Evolutionary conservation across 2,888 invertebrate species (phyloP), one percentile per base, ranked within the genome.

Genomic region (Stenodera caucasica): DNA sequence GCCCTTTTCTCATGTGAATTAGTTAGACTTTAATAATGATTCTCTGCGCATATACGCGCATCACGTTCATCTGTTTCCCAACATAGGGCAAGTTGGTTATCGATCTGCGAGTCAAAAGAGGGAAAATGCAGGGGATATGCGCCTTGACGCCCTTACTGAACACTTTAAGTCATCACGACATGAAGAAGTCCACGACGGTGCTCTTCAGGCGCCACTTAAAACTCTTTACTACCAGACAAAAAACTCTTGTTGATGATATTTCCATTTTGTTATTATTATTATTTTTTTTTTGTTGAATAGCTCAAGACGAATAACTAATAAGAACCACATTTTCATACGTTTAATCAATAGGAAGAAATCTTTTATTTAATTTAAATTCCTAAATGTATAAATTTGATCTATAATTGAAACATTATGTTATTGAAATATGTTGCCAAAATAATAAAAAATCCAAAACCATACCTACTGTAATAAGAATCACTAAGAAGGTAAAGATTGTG

Each of bases 21-120:
- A 35, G 33, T 33, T 53, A 53, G 53, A 33, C 11, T 53, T 53
- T 53, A 33, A 53, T 53, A 53, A 53, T 53, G 53, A 53, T 53
- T 53, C 53, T 53, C 18, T 53, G 53, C 53, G 53, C 53, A 53
- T 53, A 53, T 18, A 53, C 53, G 53, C 18, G 18, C 53, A 53
- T 53, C 53, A 53, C 53, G 53, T 53, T 53, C 53, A 53, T 33
- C 32, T 53, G 33, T 53, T 53, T 53, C 33, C 14, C 32, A 53
- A 53, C 53, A 53, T 53, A 53, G 53, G 53, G 53, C 53, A 53
- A 53, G 32, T 53, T 53, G 11, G 32, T 5, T 45, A 53, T 53
- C 53, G 53, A 53, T 53, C 53, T 18, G n/a, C n/a, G 6, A 7
- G 35, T 53, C 23, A 23, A 23, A n/a, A 33, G 23, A 53, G 33